Evolutionary conservation across 2,888 invertebrate species (phyloP), one percentile per base, ranked within the genome.

Genomic region (Muscina levida): DNA sequence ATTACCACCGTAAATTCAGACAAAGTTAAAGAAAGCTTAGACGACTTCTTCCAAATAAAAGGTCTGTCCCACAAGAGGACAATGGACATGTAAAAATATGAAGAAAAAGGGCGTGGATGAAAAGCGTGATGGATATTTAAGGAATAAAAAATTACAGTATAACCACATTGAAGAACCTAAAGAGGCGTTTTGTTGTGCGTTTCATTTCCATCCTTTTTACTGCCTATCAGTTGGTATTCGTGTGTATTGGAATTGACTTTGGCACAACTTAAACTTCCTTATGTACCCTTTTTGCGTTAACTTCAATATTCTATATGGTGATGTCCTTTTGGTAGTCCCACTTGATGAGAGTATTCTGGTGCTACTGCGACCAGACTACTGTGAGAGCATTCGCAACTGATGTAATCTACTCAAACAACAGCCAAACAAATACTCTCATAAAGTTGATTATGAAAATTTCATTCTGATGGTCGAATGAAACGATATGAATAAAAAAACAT

Each of bases 381-480:
- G 10, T 44, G 44, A 2, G 44, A n/a, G 71, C 46, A 65, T 56
- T 76, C 44, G 62, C 48, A 59, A 65, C 75, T 31, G n/a, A 76
- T 66, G 48, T 76, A 76, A 76, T 76, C 75, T 65, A 71, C 70
- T 76, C 66, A 46, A 62, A 56, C 71, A 56, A 56, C 46, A 67
- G 62, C 62, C 19, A 42, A 39, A 22, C 48, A 53, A 68, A 39
- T 68, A 53, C 15, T 51, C 6, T 66, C 24, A 72, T 73, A 77
- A 77, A 82, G 75, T 80, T 80, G 82, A 77, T 77, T 77, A 77
- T 68, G 72, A 72, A 77, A 72, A 77, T 72, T 72, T 59, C 17
- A 59, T 77, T 67, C 68, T 68, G 72, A 68, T 77, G 67, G 72
- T 31, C 53, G 15, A 37, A 72, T 19, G 15, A 26, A 65, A 77